phyloP scores from a whole-genome alignment of 2,888 invertebrate genomes.

The Eilema depressum region DNA sequence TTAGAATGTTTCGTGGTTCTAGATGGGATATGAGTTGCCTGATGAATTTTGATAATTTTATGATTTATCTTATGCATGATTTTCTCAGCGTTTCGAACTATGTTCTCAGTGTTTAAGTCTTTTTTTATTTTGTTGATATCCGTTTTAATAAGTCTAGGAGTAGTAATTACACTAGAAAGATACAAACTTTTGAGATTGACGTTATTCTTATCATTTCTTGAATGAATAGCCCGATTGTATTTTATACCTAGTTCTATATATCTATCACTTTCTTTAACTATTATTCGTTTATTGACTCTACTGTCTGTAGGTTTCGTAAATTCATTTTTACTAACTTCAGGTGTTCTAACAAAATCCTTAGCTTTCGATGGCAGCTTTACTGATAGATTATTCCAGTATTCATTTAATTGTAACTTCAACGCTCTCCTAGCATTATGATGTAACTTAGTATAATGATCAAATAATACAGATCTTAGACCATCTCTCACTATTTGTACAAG shows the following conservation, averaged over 20 bases:
- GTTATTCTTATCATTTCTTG: neutral
- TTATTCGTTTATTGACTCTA: neutral
- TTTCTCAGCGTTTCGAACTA: too few species aligned
- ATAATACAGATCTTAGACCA: conserved; percentile 51
- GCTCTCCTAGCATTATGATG: conserved; percentile 7
- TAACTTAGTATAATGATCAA: conserved; percentile 12
- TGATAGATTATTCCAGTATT: conserved; percentile 1
- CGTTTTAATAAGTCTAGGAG: neutral
- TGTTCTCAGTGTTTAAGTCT: neutral
- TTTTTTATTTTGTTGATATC: neutral
- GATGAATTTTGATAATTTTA: too few species aligned
- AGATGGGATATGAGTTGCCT: neutral
- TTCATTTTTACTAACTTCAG: neutral
- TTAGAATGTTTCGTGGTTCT: neutral
- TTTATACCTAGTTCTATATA: neutral
- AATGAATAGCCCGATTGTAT: too few species aligned
- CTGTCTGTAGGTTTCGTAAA: neutral
- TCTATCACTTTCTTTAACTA: neutral
- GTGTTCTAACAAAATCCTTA: neutral
- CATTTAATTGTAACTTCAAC: neutral
- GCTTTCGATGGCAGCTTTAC: too few species aligned
- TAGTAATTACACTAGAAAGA: neutral
- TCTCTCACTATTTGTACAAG: conserved; percentile 51
- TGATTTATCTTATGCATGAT: neutral
- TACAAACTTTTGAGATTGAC: neutral